Evolutionary conservation across 2,797 vertebrate genomes (phyloP), one percentile per base, ranked within the genome.

Genomic region (Cynodonichthys magdalenae): DNA sequence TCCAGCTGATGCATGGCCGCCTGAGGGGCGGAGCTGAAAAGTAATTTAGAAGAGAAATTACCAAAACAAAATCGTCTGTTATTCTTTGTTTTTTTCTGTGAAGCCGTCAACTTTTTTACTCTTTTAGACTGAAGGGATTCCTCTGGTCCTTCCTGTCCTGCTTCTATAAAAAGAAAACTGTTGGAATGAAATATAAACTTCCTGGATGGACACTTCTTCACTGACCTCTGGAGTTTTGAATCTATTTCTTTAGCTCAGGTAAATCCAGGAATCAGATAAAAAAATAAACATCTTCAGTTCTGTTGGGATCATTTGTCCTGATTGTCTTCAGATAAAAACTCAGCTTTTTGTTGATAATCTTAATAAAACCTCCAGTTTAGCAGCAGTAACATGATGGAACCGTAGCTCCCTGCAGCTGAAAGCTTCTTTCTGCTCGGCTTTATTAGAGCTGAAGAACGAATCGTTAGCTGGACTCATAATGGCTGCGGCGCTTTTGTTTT

Each of bases 21-120:
- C 24, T 51, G 17, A 64, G 44, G 15, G 54, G 36, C 53, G 59
- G 58, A 60, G 63, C 60, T 47, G 34, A 36, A 36, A 36, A 61
- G 55, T 71, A 31, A 73, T 71, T 74, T 45, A 19, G 12, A 11
- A 29, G 34, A 58, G 14, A 49, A 55, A 65, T 17, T 47, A 36
- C 42, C 62, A n/a, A 6, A 76, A 20, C 61, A 29, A 51, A 36
- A 36, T 9, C 34, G 34, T 36, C 34, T 11, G 34, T 36, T 36
- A 44, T 6, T 28, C n/a, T 48, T 20, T 15, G 4, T 24, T 54
- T 41, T 36, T 34, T 19, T 15, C 19, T 8, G 34, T 39, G n/a
- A 14, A 9, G 15, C 36, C 7, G 15, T 14, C 53, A 17, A 20
- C 20, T 39, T 39, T 55, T 55, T 55, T 42, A 15, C 6, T 19